These are phyloP conservation scores for Drosophila lini DNA, from an alignment of 1,140 invertebrate genomes.

Conservation along the genomic window DNA sequence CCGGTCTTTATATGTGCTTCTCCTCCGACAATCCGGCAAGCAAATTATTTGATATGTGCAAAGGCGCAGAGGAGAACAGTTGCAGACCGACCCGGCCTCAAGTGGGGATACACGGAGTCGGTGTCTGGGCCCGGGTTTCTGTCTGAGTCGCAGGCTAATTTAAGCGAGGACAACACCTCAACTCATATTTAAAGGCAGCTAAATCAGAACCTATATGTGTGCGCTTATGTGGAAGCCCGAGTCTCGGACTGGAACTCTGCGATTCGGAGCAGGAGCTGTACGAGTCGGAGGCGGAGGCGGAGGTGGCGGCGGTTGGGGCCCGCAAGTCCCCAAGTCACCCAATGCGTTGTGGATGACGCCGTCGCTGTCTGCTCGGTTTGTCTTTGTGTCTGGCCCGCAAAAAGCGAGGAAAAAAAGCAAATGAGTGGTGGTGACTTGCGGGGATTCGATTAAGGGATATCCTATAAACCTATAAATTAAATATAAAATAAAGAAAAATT, in stretches of 20 bases:
- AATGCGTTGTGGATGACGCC: constrained; percentile 44
- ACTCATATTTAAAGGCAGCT: constrained; percentile 82
- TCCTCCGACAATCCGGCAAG: constrained; percentile 13
- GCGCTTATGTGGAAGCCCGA: constrained; percentile 61
- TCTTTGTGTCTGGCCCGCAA: constrained; percentile 77
- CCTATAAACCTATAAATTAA: background rate
- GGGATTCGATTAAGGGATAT: constrained; percentile 6
- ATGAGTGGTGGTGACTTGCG: background rate
- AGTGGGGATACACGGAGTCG: constrained; percentile 27
- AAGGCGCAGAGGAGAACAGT: constrained; percentile 1
- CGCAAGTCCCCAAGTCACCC: constrained; percentile 46
- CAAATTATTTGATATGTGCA: constrained; percentile 52
- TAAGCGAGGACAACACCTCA: constrained; percentile 84
- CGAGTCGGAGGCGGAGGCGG: background rate
- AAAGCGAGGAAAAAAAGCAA: constrained; percentile 36
- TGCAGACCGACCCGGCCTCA: constrained; percentile 20
- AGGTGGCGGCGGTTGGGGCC: background rate
- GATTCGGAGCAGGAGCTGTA: constrained; percentile 30
- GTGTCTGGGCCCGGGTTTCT: constrained; percentile 10
- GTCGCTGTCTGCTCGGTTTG: constrained; percentile 65
- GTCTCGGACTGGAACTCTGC: constrained; percentile 13
- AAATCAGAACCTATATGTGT: constrained; percentile 66
- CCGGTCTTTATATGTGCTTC: constrained; percentile 10
- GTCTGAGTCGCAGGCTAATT: constrained; percentile 72
- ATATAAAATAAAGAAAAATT: no score